Evolutionary conservation across 2,113 vertebrate genomes (phyloP), one percentile per base, ranked within the genome.

Genomic region (Clinocottus analis): DNA sequence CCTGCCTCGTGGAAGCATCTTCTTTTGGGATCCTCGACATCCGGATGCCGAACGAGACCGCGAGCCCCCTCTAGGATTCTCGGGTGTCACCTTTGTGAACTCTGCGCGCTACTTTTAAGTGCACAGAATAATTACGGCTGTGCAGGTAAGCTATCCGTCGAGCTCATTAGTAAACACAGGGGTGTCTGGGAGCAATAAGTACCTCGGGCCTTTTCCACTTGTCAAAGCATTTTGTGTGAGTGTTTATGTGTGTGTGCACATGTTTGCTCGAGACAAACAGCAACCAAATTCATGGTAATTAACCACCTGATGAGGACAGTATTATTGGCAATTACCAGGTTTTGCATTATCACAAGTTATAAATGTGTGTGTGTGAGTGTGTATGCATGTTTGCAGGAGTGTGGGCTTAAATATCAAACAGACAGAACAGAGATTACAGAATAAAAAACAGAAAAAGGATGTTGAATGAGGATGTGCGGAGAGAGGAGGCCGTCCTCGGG

Each of bases 311-410:
- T 90, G 93, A 92, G 85, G 85, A 91, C 87, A 87, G 77, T 88
- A 91, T 91, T 93, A 93, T 87, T 91, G 86, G 86, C 90, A 91
- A 91, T 93, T 93, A 93, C 80, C 86, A 87, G 85, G 87, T 93
- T 91, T 89, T 82, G 92, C 88, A 85, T 85, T 85, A 86, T 84
- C 65, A 68, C 80, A 72, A 79, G 35, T 90, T 92, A 88, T 70
- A 83, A 87, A 70, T 83, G 63, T 71, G 63, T 43, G 65, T 39
- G 67, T 76, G 49, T 29, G 16, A 39, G 45, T n/a, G 60, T 55
- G 51, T 33, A 37, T 31, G 13, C 61, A 66, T n/a, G 59, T 14
- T n/a, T 47, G 68, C 85, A 83, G 76, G 72, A 67, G 80, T 65
- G 73, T 65, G 60, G 37, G 39, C 31, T 71, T 41, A 17, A 58